phyloP scores from a whole-genome alignment of 2,888 invertebrate species.

The Agrochola circellaris region DNA sequence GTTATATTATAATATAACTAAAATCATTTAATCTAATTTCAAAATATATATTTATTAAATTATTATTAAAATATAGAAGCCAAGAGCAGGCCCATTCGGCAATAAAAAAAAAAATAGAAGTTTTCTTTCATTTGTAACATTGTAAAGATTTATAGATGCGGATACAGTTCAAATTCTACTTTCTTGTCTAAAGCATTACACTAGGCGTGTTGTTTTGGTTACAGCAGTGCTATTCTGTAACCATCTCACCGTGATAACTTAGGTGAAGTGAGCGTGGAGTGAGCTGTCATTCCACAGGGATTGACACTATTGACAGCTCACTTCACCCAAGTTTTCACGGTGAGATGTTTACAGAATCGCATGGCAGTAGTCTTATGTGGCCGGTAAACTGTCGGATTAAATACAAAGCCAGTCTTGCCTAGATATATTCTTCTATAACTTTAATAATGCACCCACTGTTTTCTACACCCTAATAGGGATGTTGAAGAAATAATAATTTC shows the following conservation, averaged over 20 bases:
- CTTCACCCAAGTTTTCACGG: too few species aligned
- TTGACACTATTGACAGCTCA: too few species aligned
- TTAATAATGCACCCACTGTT: neutral
- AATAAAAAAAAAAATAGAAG: neutral
- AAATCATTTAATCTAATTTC: neutral
- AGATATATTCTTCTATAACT: neutral
- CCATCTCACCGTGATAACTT: too few species aligned
- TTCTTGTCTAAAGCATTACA: neutral
- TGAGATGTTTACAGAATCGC: too few species aligned
- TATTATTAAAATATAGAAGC: neutral
- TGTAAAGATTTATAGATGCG: neutral
- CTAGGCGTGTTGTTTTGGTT: neutral
- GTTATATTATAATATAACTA: neutral
- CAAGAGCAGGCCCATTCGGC: neutral
- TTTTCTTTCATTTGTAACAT: constrained; percentile 2
- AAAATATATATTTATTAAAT: neutral
- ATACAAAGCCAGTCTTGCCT: neutral
- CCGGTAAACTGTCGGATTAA: neutral
- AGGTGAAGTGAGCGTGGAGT: too few species aligned
- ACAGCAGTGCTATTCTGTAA: too few species aligned
- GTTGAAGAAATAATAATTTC: too few species aligned
- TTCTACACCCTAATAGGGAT: too few species aligned
- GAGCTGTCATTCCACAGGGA: too few species aligned
- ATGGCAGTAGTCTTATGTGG: too few species aligned
- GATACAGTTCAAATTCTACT: constrained; percentile 3